These are phyloP conservation scores for Muscicapa adusta DNA, from an alignment of 2,113 vertebrate species.

Conservation along the genomic window DNA sequence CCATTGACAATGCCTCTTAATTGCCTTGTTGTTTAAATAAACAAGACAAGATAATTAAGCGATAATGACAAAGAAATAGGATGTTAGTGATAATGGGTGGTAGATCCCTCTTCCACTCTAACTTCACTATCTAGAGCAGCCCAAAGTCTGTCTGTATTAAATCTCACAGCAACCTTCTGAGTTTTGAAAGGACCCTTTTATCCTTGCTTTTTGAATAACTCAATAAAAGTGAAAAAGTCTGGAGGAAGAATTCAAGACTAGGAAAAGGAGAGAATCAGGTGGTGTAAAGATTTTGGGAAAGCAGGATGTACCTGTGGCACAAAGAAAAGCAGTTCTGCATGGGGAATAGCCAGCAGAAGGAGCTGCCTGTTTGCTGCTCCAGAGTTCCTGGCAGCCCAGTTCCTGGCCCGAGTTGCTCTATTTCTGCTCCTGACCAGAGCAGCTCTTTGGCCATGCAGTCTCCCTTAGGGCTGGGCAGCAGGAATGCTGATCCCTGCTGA, in stretches of 20 bases:
- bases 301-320: not conserved
- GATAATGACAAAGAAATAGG: constrained; percentile 56
- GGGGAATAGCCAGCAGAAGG: not conserved
- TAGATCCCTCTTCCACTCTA: not conserved
- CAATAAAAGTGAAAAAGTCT: not conserved
- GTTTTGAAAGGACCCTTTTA: not conserved
- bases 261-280: not conserved
- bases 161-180: not conserved
- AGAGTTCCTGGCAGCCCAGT: not conserved
- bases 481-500: not conserved
- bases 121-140: not conserved
- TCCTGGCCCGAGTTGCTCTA: fast-evolving
- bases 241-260: not conserved
- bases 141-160: not conserved
- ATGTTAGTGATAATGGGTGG: constrained; percentile 30
- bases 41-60: constrained; percentile 68
- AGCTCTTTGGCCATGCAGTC: not conserved
- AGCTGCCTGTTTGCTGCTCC: not conserved
- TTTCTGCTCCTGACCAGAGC: not conserved
- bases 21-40: constrained; percentile 67
- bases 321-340: not conserved
- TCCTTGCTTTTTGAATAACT: not conserved
- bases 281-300: not conserved
- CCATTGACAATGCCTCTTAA: constrained; percentile 65
- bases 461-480: not conserved